Percentiles rank a stretch among this genome's conserved stretches.
These are phyloP conservation scores for Rhorus exstirpatorius DNA, from an alignment of 2,888 invertebrate genomes.

Conservation along the genomic window DNA sequence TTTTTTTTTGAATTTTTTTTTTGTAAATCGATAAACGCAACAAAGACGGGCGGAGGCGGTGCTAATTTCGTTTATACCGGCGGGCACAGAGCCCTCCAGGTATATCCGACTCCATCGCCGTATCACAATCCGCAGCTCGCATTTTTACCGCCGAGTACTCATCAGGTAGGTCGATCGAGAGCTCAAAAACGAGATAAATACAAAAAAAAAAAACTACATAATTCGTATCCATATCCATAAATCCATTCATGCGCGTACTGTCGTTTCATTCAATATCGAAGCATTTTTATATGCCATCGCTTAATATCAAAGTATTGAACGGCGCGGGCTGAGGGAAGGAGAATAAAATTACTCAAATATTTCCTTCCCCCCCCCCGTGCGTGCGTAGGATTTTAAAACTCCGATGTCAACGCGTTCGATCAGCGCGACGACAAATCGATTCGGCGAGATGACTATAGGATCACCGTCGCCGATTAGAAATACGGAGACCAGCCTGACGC, in stretches of 20 bases:
- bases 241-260: too few species aligned
- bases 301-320: too few species aligned
- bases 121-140: constrained; percentile 85
- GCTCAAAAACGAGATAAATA: not conserved
- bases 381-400: constrained; percentile 83
- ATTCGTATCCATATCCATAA: not conserved
- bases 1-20: constrained; percentile 19
- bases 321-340: too few species aligned
- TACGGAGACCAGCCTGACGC: constrained; percentile 89
- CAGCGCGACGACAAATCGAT: constrained; percentile 83
- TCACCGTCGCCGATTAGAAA: constrained; percentile 83
- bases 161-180: constrained; percentile 80
- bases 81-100: constrained; percentile 84
- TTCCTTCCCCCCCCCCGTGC: constrained; percentile 1
- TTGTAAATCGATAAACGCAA: constrained; percentile 65
- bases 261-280: too few species aligned
- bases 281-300: too few species aligned
- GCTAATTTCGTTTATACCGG: constrained; percentile 83
- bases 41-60: constrained; percentile 82
- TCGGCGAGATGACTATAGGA: constrained; percentile 84
- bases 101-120: constrained; percentile 84
- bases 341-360: too few species aligned
- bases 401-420: constrained; percentile 83
- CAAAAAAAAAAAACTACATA: not conserved
- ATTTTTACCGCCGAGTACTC: constrained; percentile 85